Conservation (phyloP, 2,113 vertebrate genomes). For the Calidris pugnax region DNA sequence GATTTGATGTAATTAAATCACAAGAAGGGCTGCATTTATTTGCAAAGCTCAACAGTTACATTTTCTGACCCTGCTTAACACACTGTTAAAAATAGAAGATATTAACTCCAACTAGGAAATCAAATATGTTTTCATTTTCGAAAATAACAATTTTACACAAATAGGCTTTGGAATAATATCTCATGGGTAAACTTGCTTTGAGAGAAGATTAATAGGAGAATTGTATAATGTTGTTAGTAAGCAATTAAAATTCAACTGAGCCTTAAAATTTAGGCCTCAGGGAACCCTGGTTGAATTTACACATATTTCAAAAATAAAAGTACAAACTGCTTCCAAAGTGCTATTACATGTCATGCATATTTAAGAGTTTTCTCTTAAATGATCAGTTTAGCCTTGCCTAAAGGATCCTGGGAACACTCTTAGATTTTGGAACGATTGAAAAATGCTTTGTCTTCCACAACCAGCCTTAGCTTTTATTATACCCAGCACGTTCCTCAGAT, state of each 20-base stretch:
- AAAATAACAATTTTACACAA: constrained; percentile 34
- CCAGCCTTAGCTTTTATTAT: background rate
- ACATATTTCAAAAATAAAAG: constrained; percentile 49
- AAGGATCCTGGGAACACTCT: background rate
- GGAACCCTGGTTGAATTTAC: background rate
- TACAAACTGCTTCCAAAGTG: constrained; percentile 39
- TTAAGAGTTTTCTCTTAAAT: constrained; percentile 34
- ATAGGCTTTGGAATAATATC: constrained; percentile 18
- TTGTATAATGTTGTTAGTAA: constrained; percentile 44
- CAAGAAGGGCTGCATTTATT: background rate
- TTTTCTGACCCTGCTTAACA: background rate
- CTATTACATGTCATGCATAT: constrained; percentile 17
- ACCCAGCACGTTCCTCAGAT: background rate
- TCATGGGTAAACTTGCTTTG: constrained; percentile 35
- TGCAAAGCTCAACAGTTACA: background rate
- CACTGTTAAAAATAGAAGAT: background rate
- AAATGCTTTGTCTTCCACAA: background rate
- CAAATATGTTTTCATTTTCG: constrained; percentile 2
- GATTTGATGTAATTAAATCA: background rate
- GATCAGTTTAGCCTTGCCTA: background rate
- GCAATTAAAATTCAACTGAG: constrained; percentile 64
- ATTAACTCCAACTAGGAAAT: background rate
- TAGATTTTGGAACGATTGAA: background rate
- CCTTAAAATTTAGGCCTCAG: constrained; percentile 44
- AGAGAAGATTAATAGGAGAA: constrained; percentile 53